Evolutionary conservation across 1,140 invertebrate genomes (phyloP).

Genomic region (Ceratina australensis): DNA sequence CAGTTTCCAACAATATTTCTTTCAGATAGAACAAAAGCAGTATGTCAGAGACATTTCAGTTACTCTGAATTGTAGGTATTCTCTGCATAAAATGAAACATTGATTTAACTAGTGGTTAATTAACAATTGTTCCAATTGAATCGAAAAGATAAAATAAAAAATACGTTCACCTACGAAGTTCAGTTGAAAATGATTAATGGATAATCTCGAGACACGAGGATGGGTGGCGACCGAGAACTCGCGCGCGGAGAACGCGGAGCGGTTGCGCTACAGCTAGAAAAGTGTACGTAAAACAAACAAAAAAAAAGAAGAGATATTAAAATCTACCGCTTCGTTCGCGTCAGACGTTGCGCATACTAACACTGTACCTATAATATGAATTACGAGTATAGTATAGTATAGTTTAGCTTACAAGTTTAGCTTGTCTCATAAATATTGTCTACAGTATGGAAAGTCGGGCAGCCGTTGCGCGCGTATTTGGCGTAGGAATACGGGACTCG

Average conservation of each 20-base stretch:
- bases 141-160: too few species aligned
- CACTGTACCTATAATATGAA: constrained; percentile 58
- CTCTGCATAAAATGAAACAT: too few species aligned
- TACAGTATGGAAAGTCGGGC: constrained; percentile 77
- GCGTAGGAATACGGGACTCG: constrained; percentile 77
- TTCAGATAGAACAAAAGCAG: too few species aligned
- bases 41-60: too few species aligned
- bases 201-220: background rate
- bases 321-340: constrained; percentile 59
- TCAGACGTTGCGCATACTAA: constrained; percentile 62
- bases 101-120: too few species aligned
- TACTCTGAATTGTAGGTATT: too few species aligned
- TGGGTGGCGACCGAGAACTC: constrained; percentile 37
- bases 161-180: too few species aligned
- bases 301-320: constrained; percentile 29
- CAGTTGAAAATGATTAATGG: background rate
- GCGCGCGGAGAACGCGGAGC: constrained; percentile 18
- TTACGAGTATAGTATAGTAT: constrained; percentile 60
- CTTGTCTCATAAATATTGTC: constrained; percentile 80
- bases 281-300: constrained; percentile 19
- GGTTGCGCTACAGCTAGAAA: constrained; percentile 18
- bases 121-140: too few species aligned
- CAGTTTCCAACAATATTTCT: too few species aligned
- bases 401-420: constrained; percentile 64
- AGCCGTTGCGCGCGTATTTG: constrained; percentile 74